Conservation (phyloP, 2,888 invertebrate genomes). For the Erebia epiphron region DNA sequence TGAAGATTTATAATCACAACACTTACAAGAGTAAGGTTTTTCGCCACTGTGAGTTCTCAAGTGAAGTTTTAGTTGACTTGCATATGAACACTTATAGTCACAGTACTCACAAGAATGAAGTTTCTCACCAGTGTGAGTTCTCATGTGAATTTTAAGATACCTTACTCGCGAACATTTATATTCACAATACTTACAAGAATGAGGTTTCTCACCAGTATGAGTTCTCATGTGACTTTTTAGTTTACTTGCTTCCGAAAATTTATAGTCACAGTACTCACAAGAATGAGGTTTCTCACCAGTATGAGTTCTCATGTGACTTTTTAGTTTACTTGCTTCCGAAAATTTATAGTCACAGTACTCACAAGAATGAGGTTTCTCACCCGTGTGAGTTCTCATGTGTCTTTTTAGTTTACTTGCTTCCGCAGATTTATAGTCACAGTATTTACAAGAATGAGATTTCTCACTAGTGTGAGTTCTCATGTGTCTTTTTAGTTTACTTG, state of each 20-base stretch:
- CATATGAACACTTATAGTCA: too few relatives aligned
- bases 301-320: background rate
- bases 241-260: background rate
- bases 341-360: background rate
- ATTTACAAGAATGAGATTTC: background rate
- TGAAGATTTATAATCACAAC: background rate
- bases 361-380: background rate
- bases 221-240: background rate
- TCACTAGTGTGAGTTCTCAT: background rate
- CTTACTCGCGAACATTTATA: background rate
- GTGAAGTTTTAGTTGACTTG: background rate
- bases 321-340: background rate
- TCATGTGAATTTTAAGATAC: background rate
- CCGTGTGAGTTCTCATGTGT: background rate
- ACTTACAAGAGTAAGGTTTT: background rate
- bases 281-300: background rate
- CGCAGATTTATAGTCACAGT: background rate
- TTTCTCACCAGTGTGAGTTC: background rate
- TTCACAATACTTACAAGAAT: background rate
- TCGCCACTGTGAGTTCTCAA: too few relatives aligned
- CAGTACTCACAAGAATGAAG: background rate
- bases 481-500: background rate
- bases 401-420: background rate
- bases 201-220: background rate
- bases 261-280: background rate